Evolutionary conservation across 2,797 vertebrate species (phyloP).

Genomic region (Nannoperca australis): DNA sequence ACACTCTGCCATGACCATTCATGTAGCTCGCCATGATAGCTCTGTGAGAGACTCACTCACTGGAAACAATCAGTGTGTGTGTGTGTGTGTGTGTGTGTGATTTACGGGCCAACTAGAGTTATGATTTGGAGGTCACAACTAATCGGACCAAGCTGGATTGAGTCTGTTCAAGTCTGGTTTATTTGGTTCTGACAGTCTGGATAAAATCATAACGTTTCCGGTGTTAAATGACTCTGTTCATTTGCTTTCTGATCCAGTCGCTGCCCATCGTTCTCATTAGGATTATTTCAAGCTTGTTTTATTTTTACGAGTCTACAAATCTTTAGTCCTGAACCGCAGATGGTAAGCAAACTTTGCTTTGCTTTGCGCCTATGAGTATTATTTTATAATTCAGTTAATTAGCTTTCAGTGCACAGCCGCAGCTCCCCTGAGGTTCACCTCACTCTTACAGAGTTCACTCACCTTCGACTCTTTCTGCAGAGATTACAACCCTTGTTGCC

Average conservation of each 20-base stretch:
- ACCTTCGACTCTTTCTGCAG: constrained; percentile 1
- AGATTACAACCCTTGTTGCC: not conserved
- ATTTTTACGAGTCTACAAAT: not conserved
- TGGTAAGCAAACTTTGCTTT: not conserved
- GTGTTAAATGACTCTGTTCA: not conserved
- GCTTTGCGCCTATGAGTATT: not conserved
- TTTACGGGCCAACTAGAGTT: not conserved
- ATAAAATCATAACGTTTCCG: not conserved
- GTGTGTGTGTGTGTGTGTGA: not conserved
- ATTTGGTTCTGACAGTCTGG: not conserved
- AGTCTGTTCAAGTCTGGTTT: constrained; percentile 3
- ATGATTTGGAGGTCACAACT: constrained; percentile 11
- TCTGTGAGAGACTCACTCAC: constrained; percentile 11
- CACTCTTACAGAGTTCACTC: not conserved
- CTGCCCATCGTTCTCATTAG: not conserved
- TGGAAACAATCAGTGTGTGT: not conserved
- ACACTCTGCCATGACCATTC: constrained; percentile 13
- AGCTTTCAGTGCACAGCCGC: not conserved
- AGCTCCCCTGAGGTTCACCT: not conserved
- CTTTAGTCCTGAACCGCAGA: not conserved
- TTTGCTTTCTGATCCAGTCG: not conserved
- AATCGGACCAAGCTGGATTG: not conserved
- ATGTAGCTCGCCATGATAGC: constrained; percentile 5
- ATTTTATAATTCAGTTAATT: constrained; percentile 8
- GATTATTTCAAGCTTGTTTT: not conserved